These are phyloP conservation scores for Macrosiphum euphorbiae DNA, from an alignment of 2,888 invertebrate species.

Conservation along the genomic window DNA sequence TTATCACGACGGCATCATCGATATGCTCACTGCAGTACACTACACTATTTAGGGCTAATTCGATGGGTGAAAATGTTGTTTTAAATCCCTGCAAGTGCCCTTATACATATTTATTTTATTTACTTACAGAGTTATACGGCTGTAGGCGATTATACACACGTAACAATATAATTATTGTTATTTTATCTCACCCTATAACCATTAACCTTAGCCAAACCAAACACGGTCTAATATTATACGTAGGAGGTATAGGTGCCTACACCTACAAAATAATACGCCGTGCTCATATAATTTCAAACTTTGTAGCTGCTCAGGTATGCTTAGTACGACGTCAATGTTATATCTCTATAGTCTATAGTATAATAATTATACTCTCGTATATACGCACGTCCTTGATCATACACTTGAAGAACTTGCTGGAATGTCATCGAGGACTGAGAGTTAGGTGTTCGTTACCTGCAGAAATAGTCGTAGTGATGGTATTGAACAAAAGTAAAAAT, in stretches of 20 bases:
- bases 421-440: not conserved
- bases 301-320: not conserved
- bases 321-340: not conserved
- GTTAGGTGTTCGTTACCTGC: not conserved
- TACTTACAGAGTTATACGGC: not conserved
- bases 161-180: not conserved
- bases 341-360: not conserved
- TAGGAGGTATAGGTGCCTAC: not conserved
- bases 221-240: not conserved
- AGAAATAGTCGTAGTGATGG: not conserved
- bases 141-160: not conserved
- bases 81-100: not conserved
- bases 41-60: not conserved
- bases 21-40: not conserved
- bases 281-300: slow-evolving; percentile 15
- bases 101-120: not conserved
- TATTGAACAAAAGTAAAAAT: not conserved
- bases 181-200: not conserved
- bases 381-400: slow-evolving; percentile 39
- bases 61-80: not conserved
- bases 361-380: slow-evolving; percentile 7
- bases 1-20: not conserved
- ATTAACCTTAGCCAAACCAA: slow-evolving; percentile 1
- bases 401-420: slow-evolving; percentile 36
- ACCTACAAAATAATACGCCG: not conserved